These are phyloP conservation scores for Colius striatus DNA, from an alignment of 2,113 vertebrate species.

Conservation along the genomic window DNA sequence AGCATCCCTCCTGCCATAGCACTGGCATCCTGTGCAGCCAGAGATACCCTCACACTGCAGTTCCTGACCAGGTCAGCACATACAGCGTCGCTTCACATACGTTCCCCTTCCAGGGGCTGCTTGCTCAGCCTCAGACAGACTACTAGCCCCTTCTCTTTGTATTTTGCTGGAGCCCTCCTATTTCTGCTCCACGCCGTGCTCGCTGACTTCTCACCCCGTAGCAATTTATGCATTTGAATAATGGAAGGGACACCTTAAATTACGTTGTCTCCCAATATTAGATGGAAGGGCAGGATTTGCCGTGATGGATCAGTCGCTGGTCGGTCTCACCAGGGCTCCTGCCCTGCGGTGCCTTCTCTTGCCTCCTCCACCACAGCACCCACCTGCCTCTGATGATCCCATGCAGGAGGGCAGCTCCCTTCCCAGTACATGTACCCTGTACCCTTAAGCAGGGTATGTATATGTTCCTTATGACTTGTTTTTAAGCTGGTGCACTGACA, in stretches of 20 bases:
- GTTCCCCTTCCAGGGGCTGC: not conserved
- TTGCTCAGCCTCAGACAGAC: not conserved
- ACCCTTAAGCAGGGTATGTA: not conserved
- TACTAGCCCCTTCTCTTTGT: not conserved
- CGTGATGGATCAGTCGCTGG: not conserved
- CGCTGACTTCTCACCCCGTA: not conserved
- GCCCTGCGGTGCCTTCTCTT: not conserved
- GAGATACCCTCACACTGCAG: accelerated
- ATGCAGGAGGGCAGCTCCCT: not conserved
- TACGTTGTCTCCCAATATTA: not conserved
- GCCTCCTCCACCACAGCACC: accelerated
- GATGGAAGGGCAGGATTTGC: not conserved
- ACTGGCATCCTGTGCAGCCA: accelerated
- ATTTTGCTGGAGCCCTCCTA: accelerated
- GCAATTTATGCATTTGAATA: not conserved
- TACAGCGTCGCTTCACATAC: accelerated
- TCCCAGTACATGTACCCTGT: accelerated
- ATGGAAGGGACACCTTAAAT: slow-evolving; percentile 45
- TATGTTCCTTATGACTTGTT: not conserved
- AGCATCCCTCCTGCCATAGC: too few relatives aligned
- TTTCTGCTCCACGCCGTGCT: not conserved
- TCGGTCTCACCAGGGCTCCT: not conserved
- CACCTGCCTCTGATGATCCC: not conserved
- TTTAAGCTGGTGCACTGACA: not conserved
- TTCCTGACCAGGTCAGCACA: not conserved